These are phyloP conservation scores for Cervus canadensis DNA, from an alignment of 2,113 vertebrate species.

Conservation along the genomic window DNA sequence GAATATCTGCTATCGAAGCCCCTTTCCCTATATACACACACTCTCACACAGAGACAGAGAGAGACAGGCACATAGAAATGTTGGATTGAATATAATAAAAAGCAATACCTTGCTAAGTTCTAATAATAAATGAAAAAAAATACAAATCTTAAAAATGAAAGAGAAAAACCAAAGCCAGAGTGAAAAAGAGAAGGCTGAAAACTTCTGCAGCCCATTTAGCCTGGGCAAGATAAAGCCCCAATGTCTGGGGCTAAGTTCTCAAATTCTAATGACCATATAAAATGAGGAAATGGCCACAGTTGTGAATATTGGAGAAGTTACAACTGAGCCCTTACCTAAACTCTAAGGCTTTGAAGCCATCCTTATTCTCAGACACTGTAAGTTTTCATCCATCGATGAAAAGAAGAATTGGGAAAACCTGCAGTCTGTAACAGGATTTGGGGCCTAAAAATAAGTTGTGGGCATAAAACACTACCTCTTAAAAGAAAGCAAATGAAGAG, in stretches of 20 bases:
- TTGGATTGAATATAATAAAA: not conserved
- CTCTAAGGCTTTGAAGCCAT: not conserved
- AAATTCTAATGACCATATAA: not conserved
- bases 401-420: not conserved
- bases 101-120: not conserved
- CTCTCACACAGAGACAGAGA: not conserved
- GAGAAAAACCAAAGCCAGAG: not conserved
- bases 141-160: not conserved
- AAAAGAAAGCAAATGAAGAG: not conserved
- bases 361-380: not conserved
- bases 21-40: not conserved
- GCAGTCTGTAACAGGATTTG: not conserved
- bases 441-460: not conserved
- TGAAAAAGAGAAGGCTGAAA: not conserved
- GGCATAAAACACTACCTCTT: not conserved
- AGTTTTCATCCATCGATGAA: not conserved
- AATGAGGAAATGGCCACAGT: not conserved
- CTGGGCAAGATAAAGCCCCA: not conserved
- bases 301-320: not conserved
- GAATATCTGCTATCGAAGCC: not conserved
- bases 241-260: not conserved
- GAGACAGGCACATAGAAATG: not conserved
- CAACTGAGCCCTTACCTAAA: not conserved
- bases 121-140: not conserved
- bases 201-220: not conserved